A percentile compares a stretch with the other conserved stretches of the same genome.
phyloP scores from a whole-genome alignment of 2,888 invertebrate genomes.

The Dasypolia templi region DNA sequence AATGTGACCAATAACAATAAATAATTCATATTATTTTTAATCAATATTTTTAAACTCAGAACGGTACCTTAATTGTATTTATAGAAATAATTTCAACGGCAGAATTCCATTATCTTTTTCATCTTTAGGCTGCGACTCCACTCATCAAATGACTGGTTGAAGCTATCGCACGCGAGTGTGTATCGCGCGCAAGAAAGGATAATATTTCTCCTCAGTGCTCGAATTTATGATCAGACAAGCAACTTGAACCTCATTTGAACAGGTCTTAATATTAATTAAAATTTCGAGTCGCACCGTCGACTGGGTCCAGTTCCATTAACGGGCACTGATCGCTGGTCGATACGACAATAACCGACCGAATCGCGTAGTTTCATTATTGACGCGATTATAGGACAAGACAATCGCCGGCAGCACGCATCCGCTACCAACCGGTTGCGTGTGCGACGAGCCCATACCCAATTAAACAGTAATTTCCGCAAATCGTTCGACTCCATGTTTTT shows the following conservation, averaged over 20 bases:
- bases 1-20: slow-evolving; percentile 41
- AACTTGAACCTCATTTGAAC: slow-evolving; percentile 58
- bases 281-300: slow-evolving; percentile 43
- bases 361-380: slow-evolving; percentile 45
- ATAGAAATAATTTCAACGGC: slow-evolving; percentile 1
- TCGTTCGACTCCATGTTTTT: slow-evolving; percentile 64
- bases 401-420: slow-evolving; percentile 54
- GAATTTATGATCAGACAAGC: slow-evolving; percentile 59
- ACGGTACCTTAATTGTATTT: slow-evolving; percentile 25
- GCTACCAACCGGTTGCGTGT: slow-evolving; percentile 54
- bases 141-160: slow-evolving; percentile 6
- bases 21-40: slow-evolving; percentile 50
- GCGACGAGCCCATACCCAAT: slow-evolving; percentile 71
- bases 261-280: slow-evolving; percentile 66
- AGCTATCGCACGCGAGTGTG: slow-evolving; percentile 30
- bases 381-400: slow-evolving; percentile 54
- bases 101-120: slow-evolving; percentile 16
- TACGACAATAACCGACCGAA: slow-evolving; percentile 55
- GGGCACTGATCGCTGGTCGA: slow-evolving; percentile 43
- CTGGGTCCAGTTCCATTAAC: slow-evolving; percentile 56
- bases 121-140: slow-evolving; percentile 1
- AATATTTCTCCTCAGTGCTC: slow-evolving; percentile 29
- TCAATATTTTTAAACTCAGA: slow-evolving; percentile 43
- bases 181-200: slow-evolving; percentile 36
- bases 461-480: slow-evolving; percentile 76